Percentiles rank a stretch among this genome's conserved stretches.
These are phyloP conservation scores for Syngnathus floridae DNA, from an alignment of 2,113 vertebrate species.

Conservation along the genomic window DNA sequence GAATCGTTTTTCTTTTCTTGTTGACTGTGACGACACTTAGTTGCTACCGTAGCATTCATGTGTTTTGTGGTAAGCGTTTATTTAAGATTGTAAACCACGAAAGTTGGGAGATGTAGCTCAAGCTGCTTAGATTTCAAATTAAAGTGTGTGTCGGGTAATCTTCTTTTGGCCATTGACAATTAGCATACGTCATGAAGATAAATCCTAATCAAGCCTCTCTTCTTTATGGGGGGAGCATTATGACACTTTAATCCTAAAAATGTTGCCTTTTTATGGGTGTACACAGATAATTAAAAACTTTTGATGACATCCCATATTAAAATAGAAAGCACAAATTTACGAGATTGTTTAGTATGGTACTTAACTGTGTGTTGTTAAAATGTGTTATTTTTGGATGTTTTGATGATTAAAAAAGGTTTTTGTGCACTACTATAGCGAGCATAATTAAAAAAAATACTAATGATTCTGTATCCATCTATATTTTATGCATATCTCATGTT, in stretches of 20 bases:
- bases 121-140: conserved; percentile 1
- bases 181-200: neutral
- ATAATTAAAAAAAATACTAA: conserved; percentile 22
- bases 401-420: conserved; percentile 13
- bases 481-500: conserved; percentile 15
- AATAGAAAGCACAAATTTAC: conserved; percentile 28
- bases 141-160: neutral
- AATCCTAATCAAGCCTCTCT: neutral
- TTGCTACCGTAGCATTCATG: conserved; percentile 15
- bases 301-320: neutral
- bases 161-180: neutral
- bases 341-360: neutral
- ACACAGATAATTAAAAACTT: neutral
- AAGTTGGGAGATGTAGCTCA: conserved; percentile 1
- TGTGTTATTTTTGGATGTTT: conserved; percentile 13
- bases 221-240: conserved; percentile 2
- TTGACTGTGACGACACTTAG: conserved; percentile 13
- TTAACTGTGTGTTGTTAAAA: conserved; percentile 11
- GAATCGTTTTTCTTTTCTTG: conserved; percentile 6
- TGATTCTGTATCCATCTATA: conserved; percentile 16
- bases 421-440: conserved; percentile 16
- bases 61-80: conserved; percentile 7
- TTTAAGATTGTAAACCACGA: conserved; percentile 1
- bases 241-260: neutral
- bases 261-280: neutral